phyloP scores from a whole-genome alignment of 2,113 vertebrate species.

The Saccopteryx leptura region DNA sequence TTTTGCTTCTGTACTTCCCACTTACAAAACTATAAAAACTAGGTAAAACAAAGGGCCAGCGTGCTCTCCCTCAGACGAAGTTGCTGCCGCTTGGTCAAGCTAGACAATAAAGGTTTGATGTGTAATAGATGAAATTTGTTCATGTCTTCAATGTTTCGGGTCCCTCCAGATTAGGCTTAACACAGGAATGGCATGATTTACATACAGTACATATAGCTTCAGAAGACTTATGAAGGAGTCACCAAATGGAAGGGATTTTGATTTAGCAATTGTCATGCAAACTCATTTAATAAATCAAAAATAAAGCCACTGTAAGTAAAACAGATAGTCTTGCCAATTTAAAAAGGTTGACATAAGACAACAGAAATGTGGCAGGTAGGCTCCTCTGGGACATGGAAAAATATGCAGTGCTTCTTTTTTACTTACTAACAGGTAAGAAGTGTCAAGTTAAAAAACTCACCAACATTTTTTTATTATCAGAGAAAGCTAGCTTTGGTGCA shows the following conservation, averaged over 20 bases:
- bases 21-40: too few species aligned
- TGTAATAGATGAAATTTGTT: too few species aligned
- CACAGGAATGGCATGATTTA: conserved; percentile 49
- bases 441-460: conserved; percentile 4
- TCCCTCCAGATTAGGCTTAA: too few species aligned
- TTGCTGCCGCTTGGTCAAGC: too few species aligned
- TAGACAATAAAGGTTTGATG: too few species aligned
- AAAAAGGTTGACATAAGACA: conserved; percentile 49
- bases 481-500: conserved; percentile 66
- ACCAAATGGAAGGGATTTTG: conserved; percentile 19
- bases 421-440: not conserved
- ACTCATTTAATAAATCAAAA: conserved; percentile 66
- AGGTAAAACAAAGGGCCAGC: too few species aligned
- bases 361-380: not conserved
- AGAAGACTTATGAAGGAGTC: conserved; percentile 37
- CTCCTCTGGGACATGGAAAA: conserved; percentile 23
- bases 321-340: conserved; percentile 51
- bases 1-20: too few species aligned
- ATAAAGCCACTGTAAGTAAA: conserved; percentile 66
- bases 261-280: conserved; percentile 56
- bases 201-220: not conserved
- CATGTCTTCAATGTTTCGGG: too few species aligned
- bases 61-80: too few species aligned
- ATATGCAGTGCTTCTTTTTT: conserved; percentile 18
- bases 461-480: conserved; percentile 36